Percentiles rank a stretch among this genome's conserved stretches.
These are phyloP conservation scores for Clarias pachynema DNA, from an alignment of 2,797 vertebrate genomes.

Conservation along the genomic window DNA sequence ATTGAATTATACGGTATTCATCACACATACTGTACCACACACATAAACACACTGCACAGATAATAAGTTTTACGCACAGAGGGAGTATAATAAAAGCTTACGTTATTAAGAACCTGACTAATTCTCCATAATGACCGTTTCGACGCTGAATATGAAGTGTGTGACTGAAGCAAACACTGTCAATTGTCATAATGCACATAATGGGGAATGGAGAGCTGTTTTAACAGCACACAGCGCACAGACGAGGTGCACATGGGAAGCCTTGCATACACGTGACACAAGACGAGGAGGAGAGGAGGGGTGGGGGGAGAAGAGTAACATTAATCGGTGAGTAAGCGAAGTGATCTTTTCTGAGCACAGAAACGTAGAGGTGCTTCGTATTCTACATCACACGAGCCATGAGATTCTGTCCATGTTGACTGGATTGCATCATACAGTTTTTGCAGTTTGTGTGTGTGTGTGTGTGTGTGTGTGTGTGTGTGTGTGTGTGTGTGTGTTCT, in stretches of 20 bases:
- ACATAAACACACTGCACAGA: too few relatives aligned
- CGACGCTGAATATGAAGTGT: not conserved
- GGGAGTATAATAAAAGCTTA: not conserved
- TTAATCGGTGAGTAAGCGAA: conserved; percentile 11
- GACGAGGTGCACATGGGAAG: not conserved
- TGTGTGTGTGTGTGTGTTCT: not conserved
- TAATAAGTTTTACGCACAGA: not conserved
- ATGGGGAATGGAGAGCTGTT: not conserved
- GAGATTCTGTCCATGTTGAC: too few relatives aligned
- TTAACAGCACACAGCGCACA: not conserved
- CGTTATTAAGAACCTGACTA: not conserved
- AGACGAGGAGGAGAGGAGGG: not conserved
- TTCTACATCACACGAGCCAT: too few relatives aligned
- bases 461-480: not conserved
- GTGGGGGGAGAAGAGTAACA: not conserved
- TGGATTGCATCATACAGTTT: too few relatives aligned
- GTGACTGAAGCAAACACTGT: not conserved
- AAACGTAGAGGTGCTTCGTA: not conserved
- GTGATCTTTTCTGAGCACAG: not conserved
- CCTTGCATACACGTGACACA: conserved; percentile 16
- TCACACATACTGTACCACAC: not conserved
- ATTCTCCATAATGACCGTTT: conserved; percentile 7
- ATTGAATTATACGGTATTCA: not conserved
- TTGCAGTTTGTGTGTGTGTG: not conserved
- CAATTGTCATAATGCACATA: not conserved